A percentile compares a stretch with the other conserved stretches of the same genome.
Conservation (phyloP, 2,113 vertebrate species). For the Thamnophis sirtalis region DNA sequence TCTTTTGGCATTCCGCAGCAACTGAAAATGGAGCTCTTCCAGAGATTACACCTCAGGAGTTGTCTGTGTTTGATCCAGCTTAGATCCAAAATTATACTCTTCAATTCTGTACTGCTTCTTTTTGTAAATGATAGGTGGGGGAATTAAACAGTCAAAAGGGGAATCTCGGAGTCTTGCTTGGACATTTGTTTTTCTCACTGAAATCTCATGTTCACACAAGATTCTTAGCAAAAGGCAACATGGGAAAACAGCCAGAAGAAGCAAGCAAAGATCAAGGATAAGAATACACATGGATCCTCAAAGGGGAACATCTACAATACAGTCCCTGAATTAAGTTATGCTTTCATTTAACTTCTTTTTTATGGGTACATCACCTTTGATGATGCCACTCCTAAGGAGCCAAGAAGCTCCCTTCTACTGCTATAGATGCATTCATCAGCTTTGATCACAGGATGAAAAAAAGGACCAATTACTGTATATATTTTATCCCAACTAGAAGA, state of each 20-base stretch:
- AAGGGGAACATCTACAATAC: constrained; percentile 39
- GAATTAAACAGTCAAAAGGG: neutral
- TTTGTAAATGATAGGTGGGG: neutral
- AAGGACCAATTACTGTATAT: constrained; percentile 13
- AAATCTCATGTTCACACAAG: too few relatives aligned
- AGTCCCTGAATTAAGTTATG: constrained; percentile 47
- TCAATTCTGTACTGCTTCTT: neutral
- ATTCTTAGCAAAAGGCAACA: constrained; percentile 10
- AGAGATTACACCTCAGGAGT: neutral
- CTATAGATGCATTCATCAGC: constrained; percentile 68
- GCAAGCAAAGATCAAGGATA: constrained; percentile 17
- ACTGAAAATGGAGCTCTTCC: neutral
- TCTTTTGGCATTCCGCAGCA: neutral
- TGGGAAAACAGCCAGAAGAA: constrained; percentile 8
- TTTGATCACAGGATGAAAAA: constrained; percentile 59
- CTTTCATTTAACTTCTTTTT: constrained; percentile 48
- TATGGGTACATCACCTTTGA: constrained; percentile 37
- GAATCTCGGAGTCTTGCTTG: neutral
- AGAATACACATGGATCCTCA: neutral
- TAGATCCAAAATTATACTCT: neutral
- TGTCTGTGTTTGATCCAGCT: neutral
- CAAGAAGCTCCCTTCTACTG: constrained; percentile 59
- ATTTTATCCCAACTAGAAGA: constrained; percentile 51
- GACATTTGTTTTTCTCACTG: neutral
- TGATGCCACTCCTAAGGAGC: constrained; percentile 64